Base-by-base conservation (phyloP, 2,888 invertebrate genomes). In the Dryadula phaetusa region DNA sequence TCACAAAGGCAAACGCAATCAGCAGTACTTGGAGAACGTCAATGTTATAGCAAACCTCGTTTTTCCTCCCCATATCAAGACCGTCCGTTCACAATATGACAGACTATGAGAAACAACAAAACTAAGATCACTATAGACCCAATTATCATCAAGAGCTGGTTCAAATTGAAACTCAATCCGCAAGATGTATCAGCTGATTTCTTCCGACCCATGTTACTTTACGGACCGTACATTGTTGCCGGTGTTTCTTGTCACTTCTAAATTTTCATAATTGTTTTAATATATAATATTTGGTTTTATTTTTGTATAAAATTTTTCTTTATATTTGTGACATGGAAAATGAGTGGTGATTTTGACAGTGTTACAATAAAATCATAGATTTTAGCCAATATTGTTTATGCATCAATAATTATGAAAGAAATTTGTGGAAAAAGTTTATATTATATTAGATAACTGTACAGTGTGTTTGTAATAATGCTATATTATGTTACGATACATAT, bases 41-140 rank as follows among this genome's bases (percentile, higher is more conserved):
- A 0, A 88, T 61, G 28, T 65, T 82, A 20, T 82, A 85, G 62
- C 79, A 82, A 0, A 64, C 18, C 0, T 32, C 42, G 0, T 22
- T 37, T 16, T 62, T 64, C 32, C 62, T 69, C 52, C 68, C 74
- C 74, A 74, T 74, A 28, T 49, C 49, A 49, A 60, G 68, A 80
- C 18, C 77, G 76, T 20, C 85, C 86, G 40, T 82, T 85, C 0
- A 87, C 86, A 0, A 90, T 82, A 44, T 85, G 86, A 70, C 89
- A 88, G 1, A 91, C 86, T 3, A 90, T 77, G 2, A 88, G 70
- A 61, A 87, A 89, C 0, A 90, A 72, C 0, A 90, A 74, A 0
- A 88, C 78, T 0, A 91, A 69, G 1, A 90, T 85, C 0, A 88
- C 82, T 1, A 90, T 54, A 1, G 90, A 86, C 0, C 89, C 89